Evolutionary conservation across 2,888 invertebrate species (phyloP).

Genomic region (Tillus elongatus): DNA sequence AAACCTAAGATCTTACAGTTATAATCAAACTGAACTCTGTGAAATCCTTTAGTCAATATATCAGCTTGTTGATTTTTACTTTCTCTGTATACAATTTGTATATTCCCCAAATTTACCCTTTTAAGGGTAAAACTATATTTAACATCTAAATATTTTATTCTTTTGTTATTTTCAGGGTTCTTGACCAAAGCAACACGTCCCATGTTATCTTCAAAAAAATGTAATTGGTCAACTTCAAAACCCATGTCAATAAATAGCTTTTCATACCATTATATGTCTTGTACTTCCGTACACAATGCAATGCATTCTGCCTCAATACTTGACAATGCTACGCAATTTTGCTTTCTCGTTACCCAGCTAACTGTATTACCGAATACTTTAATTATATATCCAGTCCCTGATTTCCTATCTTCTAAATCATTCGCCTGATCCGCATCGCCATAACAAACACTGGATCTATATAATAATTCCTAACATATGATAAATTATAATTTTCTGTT

Average conservation of each 20-base stretch:
- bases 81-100: background rate
- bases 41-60: constrained; percentile 8
- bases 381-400: background rate
- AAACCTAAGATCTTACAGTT: too few species aligned
- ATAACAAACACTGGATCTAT: too few species aligned
- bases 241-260: constrained; percentile 1
- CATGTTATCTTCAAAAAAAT: constrained; percentile 2
- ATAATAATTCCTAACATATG: too few species aligned
- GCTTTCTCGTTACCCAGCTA: background rate
- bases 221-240: constrained; percentile 4
- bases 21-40: background rate
- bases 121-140: constrained; percentile 8
- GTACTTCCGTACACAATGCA: constrained; percentile 2
- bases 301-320: constrained; percentile 5
- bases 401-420: constrained; percentile 18
- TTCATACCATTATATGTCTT: constrained; percentile 3
- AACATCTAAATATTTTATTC: constrained; percentile 9
- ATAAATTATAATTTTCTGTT: constrained; percentile 12
- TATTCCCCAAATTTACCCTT: background rate
- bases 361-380: constrained; percentile 1
- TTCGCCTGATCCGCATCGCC: constrained; percentile 30
- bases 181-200: constrained; percentile 2
- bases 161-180: constrained; percentile 9
- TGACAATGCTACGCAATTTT: constrained; percentile 7
- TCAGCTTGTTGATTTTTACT: too few species aligned